These are phyloP conservation scores for Hydrolagus affinis DNA, from an alignment of 2,113 vertebrate genomes.

Conservation along the genomic window DNA sequence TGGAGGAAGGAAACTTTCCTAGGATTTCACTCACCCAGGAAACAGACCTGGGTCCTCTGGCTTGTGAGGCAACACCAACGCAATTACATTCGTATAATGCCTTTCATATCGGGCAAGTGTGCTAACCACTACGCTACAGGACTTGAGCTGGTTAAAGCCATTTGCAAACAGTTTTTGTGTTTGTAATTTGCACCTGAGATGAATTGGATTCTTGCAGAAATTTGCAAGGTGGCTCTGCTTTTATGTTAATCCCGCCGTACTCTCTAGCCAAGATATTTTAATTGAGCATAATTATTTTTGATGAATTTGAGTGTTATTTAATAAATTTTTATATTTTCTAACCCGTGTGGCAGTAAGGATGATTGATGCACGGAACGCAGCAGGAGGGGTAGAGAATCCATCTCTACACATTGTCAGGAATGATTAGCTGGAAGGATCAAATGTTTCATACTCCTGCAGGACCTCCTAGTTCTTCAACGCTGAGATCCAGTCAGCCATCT, in stretches of 20 bases:
- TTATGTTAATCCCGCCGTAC: background rate
- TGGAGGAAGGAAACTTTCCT: too few species aligned
- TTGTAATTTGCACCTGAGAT: conserved; percentile 1
- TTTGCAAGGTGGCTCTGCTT: background rate
- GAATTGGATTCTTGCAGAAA: background rate
- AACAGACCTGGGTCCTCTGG: too few species aligned
- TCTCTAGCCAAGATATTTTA: background rate
- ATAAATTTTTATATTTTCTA: conserved; percentile 17
- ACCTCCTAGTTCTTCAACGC: background rate
- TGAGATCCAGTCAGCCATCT: background rate
- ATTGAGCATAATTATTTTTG: background rate
- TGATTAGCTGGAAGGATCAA: background rate
- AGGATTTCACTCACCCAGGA: too few species aligned
- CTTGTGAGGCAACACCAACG: too few species aligned
- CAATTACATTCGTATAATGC: too few species aligned
- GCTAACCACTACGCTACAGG: background rate
- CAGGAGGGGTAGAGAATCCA: background rate
- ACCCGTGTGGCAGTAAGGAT: background rate
- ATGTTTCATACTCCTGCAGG: background rate
- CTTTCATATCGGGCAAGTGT: background rate
- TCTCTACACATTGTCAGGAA: background rate
- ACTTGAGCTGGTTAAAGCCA: background rate
- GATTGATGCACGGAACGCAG: conserved; percentile 12
- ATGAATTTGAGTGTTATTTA: conserved; percentile 1
- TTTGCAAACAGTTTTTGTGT: background rate